These are phyloP conservation scores for Brachirus orientalis DNA, from an alignment of 2,113 vertebrate species.

Conservation along the genomic window DNA sequence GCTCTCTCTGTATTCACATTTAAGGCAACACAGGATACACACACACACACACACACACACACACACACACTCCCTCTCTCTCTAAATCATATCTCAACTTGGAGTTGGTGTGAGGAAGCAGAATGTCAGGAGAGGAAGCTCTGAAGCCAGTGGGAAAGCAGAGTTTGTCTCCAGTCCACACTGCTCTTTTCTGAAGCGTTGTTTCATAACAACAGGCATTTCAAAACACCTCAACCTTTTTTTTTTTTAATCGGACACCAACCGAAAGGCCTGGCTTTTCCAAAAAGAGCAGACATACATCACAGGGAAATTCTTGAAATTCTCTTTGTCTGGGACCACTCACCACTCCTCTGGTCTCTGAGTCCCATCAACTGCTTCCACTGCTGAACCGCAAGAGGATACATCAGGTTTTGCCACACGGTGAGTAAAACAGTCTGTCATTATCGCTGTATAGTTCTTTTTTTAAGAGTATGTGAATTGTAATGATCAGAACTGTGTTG, in stretches of 20 bases:
- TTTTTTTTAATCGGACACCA: conserved; percentile 7
- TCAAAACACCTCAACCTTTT: too few relatives aligned
- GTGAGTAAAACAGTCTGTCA: conserved; percentile 53
- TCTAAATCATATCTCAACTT: conserved; percentile 61
- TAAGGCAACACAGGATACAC: conserved; percentile 67
- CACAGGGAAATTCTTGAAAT: conserved; percentile 63
- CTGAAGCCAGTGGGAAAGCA: conserved; percentile 66
- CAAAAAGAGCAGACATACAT: conserved; percentile 27
- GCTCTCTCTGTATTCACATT: conserved; percentile 40
- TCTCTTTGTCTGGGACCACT: conserved; percentile 43
- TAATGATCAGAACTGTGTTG: too few relatives aligned
- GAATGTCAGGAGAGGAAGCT: conserved; percentile 74
- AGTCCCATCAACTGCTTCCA: conserved; percentile 35
- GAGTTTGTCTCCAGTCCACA: conserved; percentile 37
- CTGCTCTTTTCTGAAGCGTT: conserved; percentile 37
- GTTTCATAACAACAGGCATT: not conserved
- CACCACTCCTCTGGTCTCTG: conserved; percentile 23
- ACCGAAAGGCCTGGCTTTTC: conserved; percentile 23
- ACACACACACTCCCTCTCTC: conserved; percentile 38
- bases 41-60: conserved; percentile 25
- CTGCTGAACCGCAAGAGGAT: conserved; percentile 13
- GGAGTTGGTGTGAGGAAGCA: conserved; percentile 73
- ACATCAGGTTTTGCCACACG: not conserved
- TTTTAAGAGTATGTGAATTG: too few relatives aligned
- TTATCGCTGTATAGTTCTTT: not conserved